These are phyloP conservation scores for Halcyon smyrnensis DNA, from an alignment of 2,797 vertebrate species.

Conservation along the genomic window DNA sequence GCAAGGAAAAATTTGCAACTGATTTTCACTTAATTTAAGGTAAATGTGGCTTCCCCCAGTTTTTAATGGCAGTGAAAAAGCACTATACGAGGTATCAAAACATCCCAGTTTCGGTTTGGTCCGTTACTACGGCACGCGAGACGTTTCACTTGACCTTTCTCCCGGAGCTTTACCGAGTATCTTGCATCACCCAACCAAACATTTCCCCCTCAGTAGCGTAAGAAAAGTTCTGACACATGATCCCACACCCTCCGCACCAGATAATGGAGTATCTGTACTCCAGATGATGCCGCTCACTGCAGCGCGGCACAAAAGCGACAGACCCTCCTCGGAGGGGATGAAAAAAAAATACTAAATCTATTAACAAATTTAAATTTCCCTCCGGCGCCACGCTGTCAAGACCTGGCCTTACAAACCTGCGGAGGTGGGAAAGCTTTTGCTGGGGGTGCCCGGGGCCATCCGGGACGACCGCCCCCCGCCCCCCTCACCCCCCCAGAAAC, in stretches of 20 bases:
- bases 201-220: rapidly evolving
- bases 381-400: neutral
- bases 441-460: neutral
- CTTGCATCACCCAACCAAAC: neutral
- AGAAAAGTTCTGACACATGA: neutral
- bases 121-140: rapidly evolving
- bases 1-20: neutral
- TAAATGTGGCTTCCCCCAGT: neutral
- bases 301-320: neutral
- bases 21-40: neutral
- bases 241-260: neutral
- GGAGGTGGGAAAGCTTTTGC: neutral
- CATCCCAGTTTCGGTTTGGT: neutral
- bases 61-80: neutral
- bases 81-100: neutral
- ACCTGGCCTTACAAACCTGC: neutral
- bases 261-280: neutral
- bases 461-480: too few relatives aligned
- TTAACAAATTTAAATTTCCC: neutral
- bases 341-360: neutral
- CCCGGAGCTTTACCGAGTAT: neutral
- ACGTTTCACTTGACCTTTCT: neutral
- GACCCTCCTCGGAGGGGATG: rapidly evolving
- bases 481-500: too few relatives aligned
- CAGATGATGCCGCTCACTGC: neutral